These are phyloP conservation scores for Latrodectus geometricus DNA, from an alignment of 1,140 invertebrate genomes.

Conservation along the genomic window DNA sequence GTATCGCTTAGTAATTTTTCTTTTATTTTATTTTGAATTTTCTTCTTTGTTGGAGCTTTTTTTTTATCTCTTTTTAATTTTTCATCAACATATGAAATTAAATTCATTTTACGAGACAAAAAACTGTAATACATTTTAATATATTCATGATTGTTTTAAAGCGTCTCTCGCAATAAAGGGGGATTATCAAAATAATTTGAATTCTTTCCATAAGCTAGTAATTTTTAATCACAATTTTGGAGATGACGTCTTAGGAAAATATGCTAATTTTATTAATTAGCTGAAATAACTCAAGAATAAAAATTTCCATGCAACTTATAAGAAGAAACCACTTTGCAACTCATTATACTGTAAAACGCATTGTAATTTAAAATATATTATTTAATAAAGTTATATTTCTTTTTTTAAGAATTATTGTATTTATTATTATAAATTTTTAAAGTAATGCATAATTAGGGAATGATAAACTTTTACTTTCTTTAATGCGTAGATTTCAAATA, in stretches of 20 bases:
- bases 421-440: no score
- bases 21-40: neutral
- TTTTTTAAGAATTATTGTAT: no score
- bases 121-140: conserved; percentile 20
- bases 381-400: no score
- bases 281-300: no score
- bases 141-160: conserved; percentile 40
- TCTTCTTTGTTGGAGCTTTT: neutral
- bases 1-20: neutral
- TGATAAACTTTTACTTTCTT: no score
- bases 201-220: neutral
- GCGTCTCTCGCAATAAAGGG: conserved; percentile 2
- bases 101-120: neutral
- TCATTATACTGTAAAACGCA: no score
- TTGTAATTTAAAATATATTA: no score
- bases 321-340: no score
- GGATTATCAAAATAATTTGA: conserved; percentile 20
- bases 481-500: no score
- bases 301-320: no score
- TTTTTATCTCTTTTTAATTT: conserved; percentile 6
- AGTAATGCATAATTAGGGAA: no score
- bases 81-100: conserved; percentile 32
- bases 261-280: neutral
- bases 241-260: neutral
- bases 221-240: neutral